Base-by-base conservation (phyloP, 35 echinoderm and acorn worm genomes). In the Heliocidaris tuberculata region DNA sequence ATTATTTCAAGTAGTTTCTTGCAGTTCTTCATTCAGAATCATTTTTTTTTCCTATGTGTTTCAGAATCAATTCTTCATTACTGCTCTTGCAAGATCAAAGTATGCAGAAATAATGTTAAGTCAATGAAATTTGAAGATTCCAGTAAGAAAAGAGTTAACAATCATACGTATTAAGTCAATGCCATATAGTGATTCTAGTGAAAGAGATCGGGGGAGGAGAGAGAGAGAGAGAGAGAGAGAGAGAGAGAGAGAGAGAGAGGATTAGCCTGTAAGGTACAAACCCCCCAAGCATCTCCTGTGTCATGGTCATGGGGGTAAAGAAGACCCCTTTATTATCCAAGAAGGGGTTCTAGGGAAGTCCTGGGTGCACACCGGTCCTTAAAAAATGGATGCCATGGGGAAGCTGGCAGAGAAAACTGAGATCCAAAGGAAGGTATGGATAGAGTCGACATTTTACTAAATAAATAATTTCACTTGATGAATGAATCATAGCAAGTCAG, bases 401-500 rank as follows among this genome's bases (percentile, higher is more conserved):
- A 27, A 78, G 65, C 27, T 78, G 65, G 65, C 65, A 78, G 21
- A 78, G 65, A 78, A 78, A n/a, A 78, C 19, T 27, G 19, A 7
- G 65, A 78, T 27, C 19, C 21, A 78, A 78, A 78, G 65, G 6
- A n/a, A 78, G 8, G 65, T 27, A 27, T 19, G 65, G 65, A 78
- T 7, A 78, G 27, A 78, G 60, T 6, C 17, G 17, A 29, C 65
- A 78, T 78, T 78, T 78, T n/a, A 78, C 27, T 78, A n/a, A 78
- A 78, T 78, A 78, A 78, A 78, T 27, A 78, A 78, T n/a, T 19
- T 78, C 27, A 24, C 15, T 56, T 12, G 65, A 78, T 78, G 65
- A 78, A 78, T 78, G 27, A 78, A 78, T 78, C 65, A 78, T 78
- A n/a, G 65, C 21, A 78, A 78, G 65, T 78, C 65, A 78, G 65